These are phyloP conservation scores for Oplegnathus fasciatus DNA, from an alignment of 2,113 vertebrate genomes.

Conservation along the genomic window DNA sequence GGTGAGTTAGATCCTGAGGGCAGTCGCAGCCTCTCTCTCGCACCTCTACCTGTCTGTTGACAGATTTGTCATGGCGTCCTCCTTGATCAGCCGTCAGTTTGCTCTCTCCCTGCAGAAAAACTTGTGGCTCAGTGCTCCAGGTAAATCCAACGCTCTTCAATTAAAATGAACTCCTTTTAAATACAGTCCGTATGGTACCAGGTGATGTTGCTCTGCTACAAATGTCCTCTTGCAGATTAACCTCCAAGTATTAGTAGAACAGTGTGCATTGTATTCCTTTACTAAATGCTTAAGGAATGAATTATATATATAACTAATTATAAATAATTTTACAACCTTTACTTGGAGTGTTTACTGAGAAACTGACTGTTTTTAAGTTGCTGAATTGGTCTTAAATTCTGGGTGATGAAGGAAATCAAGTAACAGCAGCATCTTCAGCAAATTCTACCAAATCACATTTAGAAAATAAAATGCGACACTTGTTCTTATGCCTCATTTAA, in stretches of 20 bases:
- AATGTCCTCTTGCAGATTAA: not conserved
- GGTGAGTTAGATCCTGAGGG: constrained; percentile 53
- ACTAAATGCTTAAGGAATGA: too few relatives aligned
- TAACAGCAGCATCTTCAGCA: not conserved
- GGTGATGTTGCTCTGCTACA: not conserved
- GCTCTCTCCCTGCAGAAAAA: constrained; percentile 84
- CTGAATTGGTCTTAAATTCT: not conserved
- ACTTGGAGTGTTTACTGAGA: not conserved
- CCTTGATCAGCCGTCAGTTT: constrained; percentile 87
- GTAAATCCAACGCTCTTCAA: constrained; percentile 65
- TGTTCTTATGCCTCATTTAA: not conserved
- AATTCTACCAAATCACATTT: not conserved
- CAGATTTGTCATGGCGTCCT: constrained; percentile 85
- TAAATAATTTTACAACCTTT: not conserved
- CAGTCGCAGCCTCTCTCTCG: constrained; percentile 39
- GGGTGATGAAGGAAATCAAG: too few relatives aligned
- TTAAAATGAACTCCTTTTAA: not conserved
- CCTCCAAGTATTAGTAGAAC: not conserved
- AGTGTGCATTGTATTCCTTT: not conserved
- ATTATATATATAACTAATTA: too few relatives aligned
- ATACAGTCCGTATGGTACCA: not conserved
- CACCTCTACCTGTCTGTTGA: not conserved
- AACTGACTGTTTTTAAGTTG: not conserved
- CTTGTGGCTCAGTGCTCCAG: constrained; percentile 78
- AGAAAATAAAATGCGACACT: too few relatives aligned